Conservation (phyloP, 1,140 invertebrate genomes). For the Notospermus geniculatus region DNA sequence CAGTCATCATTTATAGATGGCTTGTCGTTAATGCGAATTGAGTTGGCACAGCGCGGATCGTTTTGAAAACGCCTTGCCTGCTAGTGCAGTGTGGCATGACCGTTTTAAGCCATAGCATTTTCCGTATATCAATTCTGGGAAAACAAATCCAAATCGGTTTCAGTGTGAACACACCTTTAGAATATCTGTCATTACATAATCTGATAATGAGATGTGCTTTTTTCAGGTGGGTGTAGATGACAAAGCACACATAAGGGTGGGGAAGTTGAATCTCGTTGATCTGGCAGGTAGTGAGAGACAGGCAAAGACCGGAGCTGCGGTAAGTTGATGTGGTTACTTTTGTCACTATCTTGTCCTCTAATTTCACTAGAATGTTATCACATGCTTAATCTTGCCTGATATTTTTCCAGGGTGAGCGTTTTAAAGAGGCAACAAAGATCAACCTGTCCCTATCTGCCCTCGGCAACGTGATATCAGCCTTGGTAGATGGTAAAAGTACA, state of each 20-base stretch:
- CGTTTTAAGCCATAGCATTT: too few species aligned
- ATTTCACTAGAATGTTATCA: too few species aligned
- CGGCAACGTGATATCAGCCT: constrained; percentile 92
- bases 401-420: constrained; percentile 67
- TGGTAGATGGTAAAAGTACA: constrained; percentile 71
- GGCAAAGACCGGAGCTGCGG: constrained; percentile 81
- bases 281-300: constrained; percentile 87
- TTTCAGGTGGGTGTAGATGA: constrained; percentile 63
- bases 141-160: too few species aligned
- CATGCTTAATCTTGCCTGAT: too few species aligned
- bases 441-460: constrained; percentile 91
- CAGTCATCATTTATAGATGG: too few species aligned
- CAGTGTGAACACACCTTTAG: background rate
- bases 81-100: too few species aligned
- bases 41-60: too few species aligned
- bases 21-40: too few species aligned
- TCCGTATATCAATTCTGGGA: too few species aligned
- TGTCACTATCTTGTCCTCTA: background rate
- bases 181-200: background rate
- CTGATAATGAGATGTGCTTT: background rate
- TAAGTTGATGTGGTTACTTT: constrained; percentile 37
- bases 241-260: constrained; percentile 67
- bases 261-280: constrained; percentile 85
- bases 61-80: too few species aligned
- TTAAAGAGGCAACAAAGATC: constrained; percentile 94